Evolutionary conservation across 2,888 invertebrate genomes (phyloP), one percentile per base, ranked within the genome.

Genomic region (Clunio marinus): DNA sequence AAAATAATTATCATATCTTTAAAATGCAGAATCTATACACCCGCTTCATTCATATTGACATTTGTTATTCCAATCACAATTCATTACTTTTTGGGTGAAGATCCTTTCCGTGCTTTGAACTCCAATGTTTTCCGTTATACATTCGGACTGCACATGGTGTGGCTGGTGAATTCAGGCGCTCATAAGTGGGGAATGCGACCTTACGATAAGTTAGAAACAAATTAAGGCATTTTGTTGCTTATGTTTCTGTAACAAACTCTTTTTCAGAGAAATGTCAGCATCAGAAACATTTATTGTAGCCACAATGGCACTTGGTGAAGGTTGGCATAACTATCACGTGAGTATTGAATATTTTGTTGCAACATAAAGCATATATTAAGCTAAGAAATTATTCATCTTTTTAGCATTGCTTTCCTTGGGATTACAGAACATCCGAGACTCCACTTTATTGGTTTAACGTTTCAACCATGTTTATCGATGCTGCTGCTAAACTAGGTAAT

Each of bases 91-190:
- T 92, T 93, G 89, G 85, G 85, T 1, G 93, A 93, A 76, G 83
- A 83, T 27, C 79, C 86, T 0, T 85, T 85, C 80, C 81, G 83
- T 22, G 84, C 92, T 10, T 93, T 90, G 86, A 91, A 90, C 77
- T 81, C 87, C 51, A 84, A 86, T 10, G 81, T 94, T 70, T 80
- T 88, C 71, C 84, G 95, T 68, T 96, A 94, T 79, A 86, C 87
- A 2, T 57, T 88, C 2, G 84, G 88, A 0, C 82, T 96, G 55
- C 89, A 97, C 77, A 83, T 86, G 73, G 96, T 96, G 0, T 96
- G 96, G 96, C 80, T 93, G 70, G 93, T 96, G 20, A 96, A 96
- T 80, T 93, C 93, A 70, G 92, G 91, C 0, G 96, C 96, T 0
- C 96, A 96, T 76, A 88, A 92, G 73, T 95, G 91, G 85, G 96